A percentile compares a stretch with the other conserved stretches of the same genome.
phyloP scores from a whole-genome alignment of 30 jellyfish, hydroid and myxozoan species.

The Mastigias papua region DNA sequence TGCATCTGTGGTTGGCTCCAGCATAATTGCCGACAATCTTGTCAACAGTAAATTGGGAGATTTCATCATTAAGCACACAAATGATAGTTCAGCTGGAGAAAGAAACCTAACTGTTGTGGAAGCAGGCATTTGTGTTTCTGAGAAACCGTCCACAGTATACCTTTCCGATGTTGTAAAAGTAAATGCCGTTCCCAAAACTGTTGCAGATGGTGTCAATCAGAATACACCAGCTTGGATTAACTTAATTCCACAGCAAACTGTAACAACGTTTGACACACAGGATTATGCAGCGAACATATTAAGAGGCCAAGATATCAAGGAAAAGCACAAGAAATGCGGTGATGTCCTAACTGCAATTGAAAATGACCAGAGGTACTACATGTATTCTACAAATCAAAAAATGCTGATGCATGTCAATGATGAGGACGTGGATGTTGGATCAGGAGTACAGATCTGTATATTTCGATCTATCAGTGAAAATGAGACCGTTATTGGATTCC shows the following conservation, averaged over 20 bases:
- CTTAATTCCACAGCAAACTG: constrained; percentile 15
- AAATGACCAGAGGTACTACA: background rate
- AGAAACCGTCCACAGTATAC: constrained; percentile 46
- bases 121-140: constrained; percentile 16
- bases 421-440: constrained; percentile 30
- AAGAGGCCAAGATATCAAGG: constrained; percentile 31
- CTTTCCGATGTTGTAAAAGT: constrained; percentile 43
- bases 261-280: constrained; percentile 11
- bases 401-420: constrained; percentile 32
- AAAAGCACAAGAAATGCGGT: constrained; percentile 25
- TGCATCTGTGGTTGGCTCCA: constrained; percentile 39
- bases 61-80: background rate
- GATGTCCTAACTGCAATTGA: background rate
- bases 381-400: constrained; percentile 35
- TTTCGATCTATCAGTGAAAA: constrained; percentile 14
- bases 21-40: background rate
- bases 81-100: background rate
- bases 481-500: constrained; percentile 42
- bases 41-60: constrained; percentile 5
- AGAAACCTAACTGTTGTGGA: background rate
- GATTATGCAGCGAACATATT: constrained; percentile 52
- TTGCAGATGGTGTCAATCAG: constrained; percentile 48
- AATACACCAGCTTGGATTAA: constrained; percentile 65
- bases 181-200: constrained; percentile 61
- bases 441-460: constrained; percentile 27